Evolutionary conservation across 2,888 invertebrate genomes (phyloP).

Genomic region (Mongoloraphidia duomilia): DNA sequence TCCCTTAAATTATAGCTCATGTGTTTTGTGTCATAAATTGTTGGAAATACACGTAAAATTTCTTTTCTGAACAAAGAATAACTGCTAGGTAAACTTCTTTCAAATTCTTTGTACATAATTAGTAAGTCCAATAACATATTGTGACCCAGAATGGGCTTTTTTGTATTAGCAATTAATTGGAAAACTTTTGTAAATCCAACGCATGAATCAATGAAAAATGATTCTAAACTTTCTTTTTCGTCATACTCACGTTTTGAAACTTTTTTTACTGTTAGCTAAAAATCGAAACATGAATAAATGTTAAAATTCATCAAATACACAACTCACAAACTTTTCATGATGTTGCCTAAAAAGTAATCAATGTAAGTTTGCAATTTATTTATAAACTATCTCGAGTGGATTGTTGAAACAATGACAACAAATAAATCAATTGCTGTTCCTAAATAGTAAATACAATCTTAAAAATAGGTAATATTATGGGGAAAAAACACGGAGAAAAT

Average conservation of each 20-base stretch:
- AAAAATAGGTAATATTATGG: too few relatives aligned
- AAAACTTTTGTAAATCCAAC: slow-evolving; percentile 56
- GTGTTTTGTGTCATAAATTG: slow-evolving; percentile 58
- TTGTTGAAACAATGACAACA: too few relatives aligned
- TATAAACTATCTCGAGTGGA: too few relatives aligned
- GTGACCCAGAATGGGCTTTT: slow-evolving; percentile 64
- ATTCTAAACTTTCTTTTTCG: slow-evolving; percentile 30
- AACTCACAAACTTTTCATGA: too few relatives aligned
- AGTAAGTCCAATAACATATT: slow-evolving; percentile 57
- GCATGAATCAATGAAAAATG: slow-evolving; percentile 34
- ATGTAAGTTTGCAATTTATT: too few relatives aligned
- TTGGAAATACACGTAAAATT: slow-evolving; percentile 46
- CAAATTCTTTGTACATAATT: slow-evolving; percentile 56
- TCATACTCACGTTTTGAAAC: slow-evolving; percentile 20
- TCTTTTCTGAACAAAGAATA: slow-evolving; percentile 49
- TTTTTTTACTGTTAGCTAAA: slow-evolving; percentile 26
- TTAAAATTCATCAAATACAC: too few relatives aligned
- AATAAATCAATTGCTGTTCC: too few relatives aligned
- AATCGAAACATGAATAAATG: not conserved
- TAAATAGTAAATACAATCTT: too few relatives aligned
- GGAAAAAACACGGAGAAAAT: too few relatives aligned
- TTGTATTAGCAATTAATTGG: slow-evolving; percentile 36
- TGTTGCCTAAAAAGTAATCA: too few relatives aligned
- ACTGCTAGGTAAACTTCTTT: slow-evolving; percentile 48
- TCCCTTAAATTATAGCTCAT: slow-evolving; percentile 37